Evolutionary conservation across 1,140 invertebrate species (phyloP).

Genomic region (Mactra quadrangularis): DNA sequence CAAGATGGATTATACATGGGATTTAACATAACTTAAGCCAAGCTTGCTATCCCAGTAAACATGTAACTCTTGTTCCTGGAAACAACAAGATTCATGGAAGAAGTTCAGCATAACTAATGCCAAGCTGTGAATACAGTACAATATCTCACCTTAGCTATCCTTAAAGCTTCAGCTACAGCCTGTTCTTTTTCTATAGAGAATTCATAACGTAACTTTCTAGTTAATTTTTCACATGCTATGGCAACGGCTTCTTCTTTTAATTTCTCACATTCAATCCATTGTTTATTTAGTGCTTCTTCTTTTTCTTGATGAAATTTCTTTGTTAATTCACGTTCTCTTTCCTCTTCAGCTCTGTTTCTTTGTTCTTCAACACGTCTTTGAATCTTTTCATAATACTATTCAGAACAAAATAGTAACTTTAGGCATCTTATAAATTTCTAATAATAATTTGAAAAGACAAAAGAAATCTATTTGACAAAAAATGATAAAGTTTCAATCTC

Average conservation of each 20-base stretch:
- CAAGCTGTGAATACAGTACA: no score
- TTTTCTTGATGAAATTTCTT: constrained; percentile 78
- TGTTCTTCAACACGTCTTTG: constrained; percentile 75
- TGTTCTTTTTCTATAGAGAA: constrained; percentile 74
- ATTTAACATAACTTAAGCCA: no score
- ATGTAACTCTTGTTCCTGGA: no score
- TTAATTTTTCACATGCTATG: constrained; percentile 71
- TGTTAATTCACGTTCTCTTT: constrained; percentile 77
- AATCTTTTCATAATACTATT: constrained; percentile 79
- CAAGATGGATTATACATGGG: no score
- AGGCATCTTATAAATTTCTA: background rate
- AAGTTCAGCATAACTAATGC: no score
- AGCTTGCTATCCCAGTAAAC: no score
- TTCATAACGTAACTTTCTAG: constrained; percentile 71
- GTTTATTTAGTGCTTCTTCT: constrained; percentile 75
- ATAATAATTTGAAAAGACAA: background rate
- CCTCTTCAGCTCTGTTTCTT: constrained; percentile 79
- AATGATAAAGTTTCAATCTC: no score
- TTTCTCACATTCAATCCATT: constrained; percentile 76
- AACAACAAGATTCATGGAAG: no score
- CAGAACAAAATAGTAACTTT: constrained; percentile 3
- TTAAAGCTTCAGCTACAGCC: constrained; percentile 75
- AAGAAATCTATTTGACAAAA: no score
- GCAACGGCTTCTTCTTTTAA: constrained; percentile 74
- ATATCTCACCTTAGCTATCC: constrained; percentile 77